Evolutionary conservation across 1,140 invertebrate species (phyloP).

Genomic region (Caerostris extrusa): DNA sequence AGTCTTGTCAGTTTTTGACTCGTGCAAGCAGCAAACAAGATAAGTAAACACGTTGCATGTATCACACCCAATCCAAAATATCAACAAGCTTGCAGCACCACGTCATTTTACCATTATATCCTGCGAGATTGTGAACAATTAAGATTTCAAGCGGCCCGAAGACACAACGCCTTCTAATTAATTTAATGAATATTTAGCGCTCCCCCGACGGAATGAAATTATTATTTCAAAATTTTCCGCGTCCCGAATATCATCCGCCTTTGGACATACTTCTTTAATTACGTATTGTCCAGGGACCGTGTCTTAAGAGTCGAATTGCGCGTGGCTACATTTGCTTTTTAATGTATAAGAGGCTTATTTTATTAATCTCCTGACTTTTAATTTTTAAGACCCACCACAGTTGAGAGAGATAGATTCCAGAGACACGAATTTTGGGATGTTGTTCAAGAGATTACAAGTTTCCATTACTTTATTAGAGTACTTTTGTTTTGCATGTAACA

Average conservation of each 20-base stretch:
- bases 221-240: slow-evolving; percentile 49
- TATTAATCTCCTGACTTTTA: slow-evolving; percentile 31
- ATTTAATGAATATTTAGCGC: slow-evolving; percentile 70
- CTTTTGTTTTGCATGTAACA: background rate
- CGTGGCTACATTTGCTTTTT: slow-evolving; percentile 11
- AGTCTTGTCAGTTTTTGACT: background rate
- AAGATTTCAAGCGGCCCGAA: slow-evolving; percentile 45
- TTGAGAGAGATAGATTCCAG: background rate
- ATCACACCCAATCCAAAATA: slow-evolving; percentile 25
- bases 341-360: slow-evolving; percentile 22
- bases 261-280: slow-evolving; percentile 52
- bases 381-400: slow-evolving; percentile 4
- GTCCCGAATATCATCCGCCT: slow-evolving; percentile 6
- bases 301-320: background rate
- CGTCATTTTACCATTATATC: slow-evolving; percentile 49
- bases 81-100: background rate
- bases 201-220: slow-evolving; percentile 24
- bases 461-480: background rate
- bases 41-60: slow-evolving; percentile 12
- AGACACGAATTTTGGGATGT: background rate
- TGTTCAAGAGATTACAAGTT: slow-evolving; percentile 21
- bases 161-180: slow-evolving; percentile 39
- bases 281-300: slow-evolving; percentile 9
- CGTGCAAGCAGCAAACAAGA: no score
- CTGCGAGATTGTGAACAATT: slow-evolving; percentile 44